phyloP scores from a whole-genome alignment of 2,888 invertebrate genomes.

The Trissolcus japonicus region DNA sequence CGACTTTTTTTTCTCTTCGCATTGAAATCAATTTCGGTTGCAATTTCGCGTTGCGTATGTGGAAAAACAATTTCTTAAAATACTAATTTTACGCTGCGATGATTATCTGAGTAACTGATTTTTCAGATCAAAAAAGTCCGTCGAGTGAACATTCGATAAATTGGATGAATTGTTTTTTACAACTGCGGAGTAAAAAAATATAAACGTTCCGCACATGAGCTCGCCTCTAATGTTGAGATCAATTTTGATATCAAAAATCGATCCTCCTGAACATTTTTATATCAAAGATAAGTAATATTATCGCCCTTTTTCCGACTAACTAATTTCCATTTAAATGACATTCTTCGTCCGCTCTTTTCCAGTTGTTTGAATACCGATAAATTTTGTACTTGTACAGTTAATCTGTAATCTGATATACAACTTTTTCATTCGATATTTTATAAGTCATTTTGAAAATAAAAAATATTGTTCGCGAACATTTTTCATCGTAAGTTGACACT shows the following conservation, averaged over 20 bases:
- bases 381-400: background rate
- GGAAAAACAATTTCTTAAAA: no score
- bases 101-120: no score
- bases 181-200: background rate
- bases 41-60: no score
- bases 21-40: no score
- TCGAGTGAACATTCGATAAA: no score
- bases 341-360: background rate
- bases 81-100: no score
- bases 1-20: no score
- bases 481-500: background rate
- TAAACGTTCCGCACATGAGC: no score
- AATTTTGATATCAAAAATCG: background rate
- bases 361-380: background rate
- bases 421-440: background rate
- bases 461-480: background rate
- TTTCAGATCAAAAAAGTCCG: no score
- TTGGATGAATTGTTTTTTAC: background rate
- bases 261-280: background rate
- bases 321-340: conserved; percentile 11
- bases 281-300: background rate
- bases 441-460: background rate
- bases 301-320: background rate
- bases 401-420: background rate
- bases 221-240: no score